Conservation (phyloP, 2,888 invertebrate species). For the Priocnemis perturbator region DNA sequence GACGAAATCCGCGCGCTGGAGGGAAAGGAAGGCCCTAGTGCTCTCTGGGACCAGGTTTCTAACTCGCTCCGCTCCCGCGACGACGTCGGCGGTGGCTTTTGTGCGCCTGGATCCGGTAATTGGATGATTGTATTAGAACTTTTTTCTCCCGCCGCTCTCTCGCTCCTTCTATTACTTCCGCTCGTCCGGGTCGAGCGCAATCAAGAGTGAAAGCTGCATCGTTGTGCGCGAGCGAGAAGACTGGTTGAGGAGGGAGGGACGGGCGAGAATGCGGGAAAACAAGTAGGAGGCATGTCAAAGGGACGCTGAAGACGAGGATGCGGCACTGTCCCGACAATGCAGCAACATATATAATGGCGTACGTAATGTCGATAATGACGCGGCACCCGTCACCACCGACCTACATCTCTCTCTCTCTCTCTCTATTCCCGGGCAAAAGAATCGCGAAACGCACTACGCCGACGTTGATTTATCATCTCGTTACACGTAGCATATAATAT, state of each 20-base stretch:
- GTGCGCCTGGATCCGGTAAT: slow-evolving; percentile 56
- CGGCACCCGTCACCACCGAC: no score
- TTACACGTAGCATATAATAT: background rate
- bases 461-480: slow-evolving; percentile 2
- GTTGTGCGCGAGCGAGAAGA: background rate
- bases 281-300: no score
- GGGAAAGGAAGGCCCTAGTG: slow-evolving; percentile 18
- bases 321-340: no score
- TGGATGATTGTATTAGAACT: slow-evolving; percentile 61
- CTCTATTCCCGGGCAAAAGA: background rate
- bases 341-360: no score
- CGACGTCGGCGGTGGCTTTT: slow-evolving; percentile 24
- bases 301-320: no score
- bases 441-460: slow-evolving; percentile 7
- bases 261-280: background rate
- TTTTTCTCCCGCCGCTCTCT: slow-evolving; percentile 39
- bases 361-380: no score
- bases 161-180: background rate
- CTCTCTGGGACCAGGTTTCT: slow-evolving; percentile 1
- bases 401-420: no score
- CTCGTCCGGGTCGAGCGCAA: no score
- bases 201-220: no score
- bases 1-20: slow-evolving; percentile 52
- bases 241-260: background rate
- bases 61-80: background rate